Percentiles rank a stretch among this genome's conserved stretches.
Evolutionary conservation across 2,113 vertebrate genomes (phyloP).

Genomic region (Nestor notabilis): DNA sequence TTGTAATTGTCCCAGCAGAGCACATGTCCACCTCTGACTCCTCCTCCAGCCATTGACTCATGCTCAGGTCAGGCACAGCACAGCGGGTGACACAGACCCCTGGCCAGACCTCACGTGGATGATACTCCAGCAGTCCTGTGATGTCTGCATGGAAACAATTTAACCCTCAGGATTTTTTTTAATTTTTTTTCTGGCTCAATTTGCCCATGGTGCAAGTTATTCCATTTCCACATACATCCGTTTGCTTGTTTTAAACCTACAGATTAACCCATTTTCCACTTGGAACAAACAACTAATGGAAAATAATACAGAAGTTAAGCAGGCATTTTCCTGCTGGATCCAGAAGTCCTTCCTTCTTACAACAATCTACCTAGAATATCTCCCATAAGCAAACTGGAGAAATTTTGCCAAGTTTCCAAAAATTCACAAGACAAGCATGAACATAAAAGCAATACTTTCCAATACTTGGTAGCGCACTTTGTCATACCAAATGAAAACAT

Average conservation of each 20-base stretch:
- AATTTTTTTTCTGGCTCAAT: not conserved
- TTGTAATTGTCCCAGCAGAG: not conserved
- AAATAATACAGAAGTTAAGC: not conserved
- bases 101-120: accelerated
- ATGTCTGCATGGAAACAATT: not conserved
- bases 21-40: not conserved
- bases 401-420: not conserved
- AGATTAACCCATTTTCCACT: not conserved
- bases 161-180: not conserved
- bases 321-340: not conserved
- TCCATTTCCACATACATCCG: not conserved
- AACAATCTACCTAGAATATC: not conserved
- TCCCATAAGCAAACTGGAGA: not conserved
- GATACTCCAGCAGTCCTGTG: not conserved
- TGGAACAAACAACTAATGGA: not conserved
- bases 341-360: not conserved
- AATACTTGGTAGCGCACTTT: not conserved
- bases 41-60: not conserved
- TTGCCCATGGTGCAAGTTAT: not conserved
- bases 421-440: not conserved
- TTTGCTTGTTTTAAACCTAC: not conserved
- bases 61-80: not conserved
- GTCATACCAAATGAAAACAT: not conserved
- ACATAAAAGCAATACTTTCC: accelerated
- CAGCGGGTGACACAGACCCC: not conserved